Percentiles rank a stretch among this genome's conserved stretches.
Conservation (phyloP, 2,113 vertebrate genomes). For the Lepus americanus region DNA sequence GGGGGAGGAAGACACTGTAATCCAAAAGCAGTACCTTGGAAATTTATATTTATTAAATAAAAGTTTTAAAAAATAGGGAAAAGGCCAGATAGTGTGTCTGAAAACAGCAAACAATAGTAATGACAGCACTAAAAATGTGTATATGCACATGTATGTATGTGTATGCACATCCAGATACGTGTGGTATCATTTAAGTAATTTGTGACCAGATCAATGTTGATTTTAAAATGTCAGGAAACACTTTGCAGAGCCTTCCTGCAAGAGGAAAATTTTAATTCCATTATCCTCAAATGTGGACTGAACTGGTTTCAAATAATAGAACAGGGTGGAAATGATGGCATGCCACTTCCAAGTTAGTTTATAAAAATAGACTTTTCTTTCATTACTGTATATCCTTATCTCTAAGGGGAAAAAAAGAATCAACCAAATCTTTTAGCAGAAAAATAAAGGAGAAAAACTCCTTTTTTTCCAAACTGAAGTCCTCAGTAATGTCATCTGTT, state of each 20-base stretch:
- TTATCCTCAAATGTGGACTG: background rate
- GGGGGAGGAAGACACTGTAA: too few relatives aligned
- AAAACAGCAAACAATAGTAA: too few relatives aligned
- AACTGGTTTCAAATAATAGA: background rate
- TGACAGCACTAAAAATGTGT: background rate
- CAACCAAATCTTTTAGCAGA: background rate
- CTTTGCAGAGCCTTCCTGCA: background rate
- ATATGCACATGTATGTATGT: background rate
- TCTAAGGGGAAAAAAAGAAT: background rate
- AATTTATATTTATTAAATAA: too few relatives aligned
- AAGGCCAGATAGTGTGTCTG: background rate
- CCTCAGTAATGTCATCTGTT: background rate
- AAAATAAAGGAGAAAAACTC: background rate
- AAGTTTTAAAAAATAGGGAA: background rate
- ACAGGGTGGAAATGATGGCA: background rate
- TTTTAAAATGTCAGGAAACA: background rate
- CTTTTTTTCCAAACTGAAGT: background rate
- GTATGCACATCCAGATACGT: background rate
- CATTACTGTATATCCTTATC: too few relatives aligned
- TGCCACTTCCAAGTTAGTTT: background rate
- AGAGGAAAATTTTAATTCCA: background rate
- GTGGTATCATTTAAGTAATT: background rate
- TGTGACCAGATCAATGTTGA: background rate
- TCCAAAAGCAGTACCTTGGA: too few relatives aligned
- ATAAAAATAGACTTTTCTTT: background rate